Evolutionary conservation across 2,888 invertebrate species (phyloP), one percentile per base, ranked within the genome.

Genomic region (Meliscaeva auricollis): DNA sequence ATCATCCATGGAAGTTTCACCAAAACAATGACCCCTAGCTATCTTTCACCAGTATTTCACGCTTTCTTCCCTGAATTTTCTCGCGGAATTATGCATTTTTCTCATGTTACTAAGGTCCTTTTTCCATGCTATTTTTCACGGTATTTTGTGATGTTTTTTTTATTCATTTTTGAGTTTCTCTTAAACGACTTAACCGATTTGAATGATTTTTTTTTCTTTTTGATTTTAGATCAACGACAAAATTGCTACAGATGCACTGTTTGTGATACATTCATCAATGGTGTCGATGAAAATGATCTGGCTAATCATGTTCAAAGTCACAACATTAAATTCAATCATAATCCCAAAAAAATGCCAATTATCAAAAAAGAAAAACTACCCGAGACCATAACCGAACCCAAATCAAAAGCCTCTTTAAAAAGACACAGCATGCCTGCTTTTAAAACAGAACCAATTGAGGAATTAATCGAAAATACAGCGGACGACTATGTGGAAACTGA

Each of bases 321-420:
- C 50, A 81, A 76, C 50, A 30, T 54, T 30, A 81, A 81, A 50
- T 46, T 32, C 30, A 64, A 48, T 20, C 64, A 56, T 11, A 58
- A 50, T 48, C 15, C 17, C 0, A 81, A 76, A 50, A 81, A 76
- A 50, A 9, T 44, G 4, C 17, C 26, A 38, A 8, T 52, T 17
- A 54, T 35, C 15, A 81, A 80, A 48, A 80, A 76, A 17, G 76
- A 81, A 9, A 81, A 76, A 69, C 26, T 64, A 15, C 35, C 62
- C 1, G 81, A 81, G 22, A 70, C 70, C 7, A 4, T 62, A 26
- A 69, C 70, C 5, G 81, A 81, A 5, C 3, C 35, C 50, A 70
- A 54, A 38, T 22, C 69, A 48, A 81, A 70, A 22, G 15, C 41
- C 0, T 7, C 1, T 46, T 32, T 58, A 9, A 81, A 81, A 20